A percentile compares a stretch with the other conserved stretches of the same genome.
Evolutionary conservation across 2,113 vertebrate species (phyloP).

Genomic region (Sinocyclocheilus grahami): DNA sequence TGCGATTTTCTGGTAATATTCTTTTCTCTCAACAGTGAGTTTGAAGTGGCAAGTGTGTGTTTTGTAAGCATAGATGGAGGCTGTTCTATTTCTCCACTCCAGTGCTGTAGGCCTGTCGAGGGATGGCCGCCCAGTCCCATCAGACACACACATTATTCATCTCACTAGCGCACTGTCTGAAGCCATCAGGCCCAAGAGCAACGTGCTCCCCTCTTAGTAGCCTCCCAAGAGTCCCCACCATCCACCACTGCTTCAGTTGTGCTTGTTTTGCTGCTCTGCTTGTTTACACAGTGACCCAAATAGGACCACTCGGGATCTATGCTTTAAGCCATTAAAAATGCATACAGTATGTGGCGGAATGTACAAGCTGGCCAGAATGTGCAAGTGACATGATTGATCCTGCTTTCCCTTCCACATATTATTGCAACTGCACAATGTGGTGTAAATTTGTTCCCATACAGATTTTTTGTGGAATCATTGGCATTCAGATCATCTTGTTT

Average conservation of each 20-base stretch:
- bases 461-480: not conserved
- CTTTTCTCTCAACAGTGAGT: slow-evolving; percentile 1
- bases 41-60: slow-evolving; percentile 34
- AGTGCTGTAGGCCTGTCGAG: slow-evolving; percentile 64
- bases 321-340: slow-evolving; percentile 35
- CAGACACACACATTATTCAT: slow-evolving; percentile 75
- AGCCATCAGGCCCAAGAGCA: slow-evolving; percentile 52
- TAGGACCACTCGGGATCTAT: slow-evolving; percentile 63
- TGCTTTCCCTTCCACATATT: not conserved
- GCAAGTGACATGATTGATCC: not conserved
- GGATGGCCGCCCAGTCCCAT: slow-evolving; percentile 69
- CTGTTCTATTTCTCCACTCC: slow-evolving; percentile 65
- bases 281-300: slow-evolving; percentile 75
- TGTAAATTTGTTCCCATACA: not conserved
- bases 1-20: not conserved
- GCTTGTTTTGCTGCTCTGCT: slow-evolving; percentile 45
- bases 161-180: slow-evolving; percentile 57
- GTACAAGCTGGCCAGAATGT: slow-evolving; percentile 21
- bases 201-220: slow-evolving; percentile 27
- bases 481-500: not conserved
- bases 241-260: slow-evolving; percentile 55
- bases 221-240: slow-evolving; percentile 44
- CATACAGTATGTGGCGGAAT: slow-evolving; percentile 25
- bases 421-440: not conserved
- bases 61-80: slow-evolving; percentile 53